Evolutionary conservation across 92 coral and sea anemone species (phyloP).

Genomic region (Parazoanthus swiftii): DNA sequence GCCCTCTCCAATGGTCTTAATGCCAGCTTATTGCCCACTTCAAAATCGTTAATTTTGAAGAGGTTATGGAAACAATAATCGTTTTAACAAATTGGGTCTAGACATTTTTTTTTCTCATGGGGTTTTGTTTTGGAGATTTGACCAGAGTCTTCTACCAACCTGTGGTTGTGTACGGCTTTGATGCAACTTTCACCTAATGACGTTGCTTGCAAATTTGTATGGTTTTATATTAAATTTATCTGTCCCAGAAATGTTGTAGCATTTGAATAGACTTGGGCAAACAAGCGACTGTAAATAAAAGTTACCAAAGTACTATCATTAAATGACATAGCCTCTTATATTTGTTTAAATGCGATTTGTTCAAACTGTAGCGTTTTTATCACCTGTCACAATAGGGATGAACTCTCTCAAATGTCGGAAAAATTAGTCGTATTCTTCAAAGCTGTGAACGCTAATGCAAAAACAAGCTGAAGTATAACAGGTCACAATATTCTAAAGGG

Average conservation of each 20-base stretch:
- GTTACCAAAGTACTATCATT: no score
- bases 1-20: not conserved
- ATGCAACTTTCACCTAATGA: not conserved
- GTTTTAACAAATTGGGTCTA: not conserved
- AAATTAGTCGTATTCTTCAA: constrained; percentile 19
- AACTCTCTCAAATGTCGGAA: not conserved
- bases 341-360: not conserved
- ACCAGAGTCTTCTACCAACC: not conserved
- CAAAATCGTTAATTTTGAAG: not conserved
- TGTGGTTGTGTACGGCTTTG: not conserved
- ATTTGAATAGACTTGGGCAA: constrained; percentile 5
- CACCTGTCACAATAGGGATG: constrained; percentile 33
- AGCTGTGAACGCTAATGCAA: constrained; percentile 18
- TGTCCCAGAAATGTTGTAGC: not conserved
- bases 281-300: constrained; percentile 4
- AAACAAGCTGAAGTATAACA: constrained; percentile 6
- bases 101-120: no score
- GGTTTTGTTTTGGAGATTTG: not conserved
- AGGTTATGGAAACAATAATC: not conserved
- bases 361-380: not conserved
- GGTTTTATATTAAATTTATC: not conserved
- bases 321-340: not conserved
- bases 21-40: not conserved
- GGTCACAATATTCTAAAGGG: constrained; percentile 6
- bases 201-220: not conserved